Evolutionary conservation across 35 echinoderm and acorn worm species (phyloP).

Genomic region (Eucidaris tribuloides): DNA sequence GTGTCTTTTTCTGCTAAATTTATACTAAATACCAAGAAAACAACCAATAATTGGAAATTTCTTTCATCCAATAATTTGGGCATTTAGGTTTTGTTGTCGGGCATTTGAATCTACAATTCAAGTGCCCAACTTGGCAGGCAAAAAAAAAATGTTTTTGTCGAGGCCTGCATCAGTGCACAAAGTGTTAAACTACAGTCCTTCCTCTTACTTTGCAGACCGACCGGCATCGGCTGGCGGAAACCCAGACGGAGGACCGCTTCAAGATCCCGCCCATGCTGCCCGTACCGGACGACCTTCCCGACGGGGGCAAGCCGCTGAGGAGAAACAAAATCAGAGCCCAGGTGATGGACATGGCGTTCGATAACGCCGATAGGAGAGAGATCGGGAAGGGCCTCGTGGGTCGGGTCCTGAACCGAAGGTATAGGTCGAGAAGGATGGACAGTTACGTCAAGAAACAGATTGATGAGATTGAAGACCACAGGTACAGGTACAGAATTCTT

Average conservation of each 20-base stretch:
- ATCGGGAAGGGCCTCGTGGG: slow-evolving; percentile 94
- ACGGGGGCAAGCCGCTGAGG: slow-evolving; percentile 45
- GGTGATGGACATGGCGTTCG: slow-evolving; percentile 71
- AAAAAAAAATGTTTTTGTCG: no score
- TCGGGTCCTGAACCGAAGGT: slow-evolving; percentile 77
- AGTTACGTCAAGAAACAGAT: slow-evolving; percentile 93
- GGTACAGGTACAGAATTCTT: slow-evolving; percentile 25
- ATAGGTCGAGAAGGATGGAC: slow-evolving; percentile 80
- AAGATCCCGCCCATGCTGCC: slow-evolving; percentile 46
- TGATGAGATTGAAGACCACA: slow-evolving; percentile 95
- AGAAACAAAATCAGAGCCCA: slow-evolving; percentile 86
- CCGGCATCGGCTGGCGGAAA: slow-evolving; percentile 95
- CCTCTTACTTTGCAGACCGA: slow-evolving; percentile 63
- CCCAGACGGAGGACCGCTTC: slow-evolving; percentile 72
- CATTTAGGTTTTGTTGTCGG: no score
- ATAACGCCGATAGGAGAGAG: slow-evolving; percentile 84
- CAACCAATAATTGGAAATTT: no score
- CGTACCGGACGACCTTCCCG: slow-evolving; percentile 45
- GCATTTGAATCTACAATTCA: no score
- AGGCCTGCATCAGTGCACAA: no score
- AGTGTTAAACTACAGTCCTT: no score
- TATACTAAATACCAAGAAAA: no score
- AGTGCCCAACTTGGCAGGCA: no score
- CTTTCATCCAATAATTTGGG: no score
- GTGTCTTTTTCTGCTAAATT: no score